These are phyloP conservation scores for Miltochrista miniata DNA, from an alignment of 2,888 invertebrate species.

Conservation along the genomic window DNA sequence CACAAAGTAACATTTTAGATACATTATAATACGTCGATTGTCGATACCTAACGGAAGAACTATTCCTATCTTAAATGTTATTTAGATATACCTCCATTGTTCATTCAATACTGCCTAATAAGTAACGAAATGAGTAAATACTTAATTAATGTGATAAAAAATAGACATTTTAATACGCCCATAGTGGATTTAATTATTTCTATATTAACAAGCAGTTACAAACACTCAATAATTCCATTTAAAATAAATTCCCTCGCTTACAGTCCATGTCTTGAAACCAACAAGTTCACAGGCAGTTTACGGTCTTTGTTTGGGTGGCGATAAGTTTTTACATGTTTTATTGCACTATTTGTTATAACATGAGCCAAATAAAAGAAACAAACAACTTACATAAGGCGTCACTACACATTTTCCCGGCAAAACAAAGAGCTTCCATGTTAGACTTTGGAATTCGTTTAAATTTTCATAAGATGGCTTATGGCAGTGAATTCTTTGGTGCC, in stretches of 20 bases:
- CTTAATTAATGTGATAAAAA: background rate
- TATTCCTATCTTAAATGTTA: background rate
- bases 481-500: too few species aligned
- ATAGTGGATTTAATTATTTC: background rate
- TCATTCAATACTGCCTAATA: background rate
- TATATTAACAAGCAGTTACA: background rate
- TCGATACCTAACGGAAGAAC: too few species aligned
- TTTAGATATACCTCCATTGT: background rate
- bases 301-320: constrained; percentile 71
- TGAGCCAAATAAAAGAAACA: constrained; percentile 44
- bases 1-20: too few species aligned
- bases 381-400: constrained; percentile 25
- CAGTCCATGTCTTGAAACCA: constrained; percentile 38
- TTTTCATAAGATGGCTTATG: background rate
- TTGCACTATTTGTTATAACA: constrained; percentile 51
- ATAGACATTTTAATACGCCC: background rate
- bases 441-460: constrained; percentile 11
- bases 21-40: too few species aligned
- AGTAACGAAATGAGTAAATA: background rate
- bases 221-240: background rate
- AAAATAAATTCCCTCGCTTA: constrained; percentile 28
- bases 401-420: constrained; percentile 18
- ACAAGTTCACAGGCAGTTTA: constrained; percentile 71
- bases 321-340: constrained; percentile 71
- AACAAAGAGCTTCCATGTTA: constrained; percentile 19